Evolutionary conservation across 2,888 invertebrate genomes (phyloP), one percentile per base, ranked within the genome.

Genomic region (Drosophila subsilvestris): DNA sequence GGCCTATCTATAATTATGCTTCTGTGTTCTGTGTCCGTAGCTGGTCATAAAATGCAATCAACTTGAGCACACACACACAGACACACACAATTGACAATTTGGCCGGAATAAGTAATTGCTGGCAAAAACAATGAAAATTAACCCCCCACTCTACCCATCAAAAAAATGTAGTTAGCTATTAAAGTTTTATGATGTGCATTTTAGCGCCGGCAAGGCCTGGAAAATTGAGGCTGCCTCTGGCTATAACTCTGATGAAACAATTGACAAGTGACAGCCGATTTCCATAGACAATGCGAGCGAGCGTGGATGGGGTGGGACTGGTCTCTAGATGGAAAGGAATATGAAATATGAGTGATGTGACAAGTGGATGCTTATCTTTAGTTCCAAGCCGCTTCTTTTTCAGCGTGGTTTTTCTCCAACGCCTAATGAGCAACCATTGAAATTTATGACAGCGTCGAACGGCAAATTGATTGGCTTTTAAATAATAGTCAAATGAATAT

Each of bases 381-480:
- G 48, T 49, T 69, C 55, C 59, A 69, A 56, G 55, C 57, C 55
- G 17, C 44, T 29, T 58, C 45, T 59, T 63, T 78, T 84, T 62
- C 53, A 51, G 50, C 48, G 37, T 25, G 59, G 59, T 27, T 54
- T 59, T 69, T 43, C 49, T 49, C 43, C 44, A 57, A 25, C 37
- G 48, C 1, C 70, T 22, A 61, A 63, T 79, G 63, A 67, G 66
- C 68, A 71, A 45, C 80, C 71, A 88, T 82, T 88, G 86, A 83
- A 82, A 83, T 88, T 84, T 88, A 84, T 88, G 74, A 66, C 81
- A 72, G 63, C 45, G 73, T 63, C 63, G 58, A 65, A 59, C 72
- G 66, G 63, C 53, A 77, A 80, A 84, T 88, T 86, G 83, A 83
- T 83, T 83, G 83, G 86, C 86, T 88, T 74, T 83, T 82, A 78